phyloP scores from a whole-genome alignment of 1,140 invertebrate species.

The Brachionus rotundiformis region DNA sequence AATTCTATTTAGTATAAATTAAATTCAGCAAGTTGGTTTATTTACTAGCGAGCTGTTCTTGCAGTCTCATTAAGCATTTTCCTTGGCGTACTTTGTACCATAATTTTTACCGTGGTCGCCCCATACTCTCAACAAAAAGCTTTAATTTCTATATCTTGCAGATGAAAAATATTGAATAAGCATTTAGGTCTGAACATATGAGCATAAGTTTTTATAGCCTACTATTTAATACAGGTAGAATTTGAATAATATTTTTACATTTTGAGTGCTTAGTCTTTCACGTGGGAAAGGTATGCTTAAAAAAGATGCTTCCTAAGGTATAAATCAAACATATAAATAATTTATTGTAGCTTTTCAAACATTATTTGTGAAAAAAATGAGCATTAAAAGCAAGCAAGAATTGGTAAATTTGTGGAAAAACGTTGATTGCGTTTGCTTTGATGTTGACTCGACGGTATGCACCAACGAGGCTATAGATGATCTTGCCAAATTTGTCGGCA shows the following conservation, averaged over 20 bases:
- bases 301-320: not conserved
- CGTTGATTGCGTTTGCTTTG: conserved; percentile 91
- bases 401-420: conserved; percentile 68
- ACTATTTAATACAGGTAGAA: conserved; percentile 8
- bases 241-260: not conserved
- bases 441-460: conserved; percentile 95
- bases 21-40: not conserved
- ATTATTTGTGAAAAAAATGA: conserved; percentile 37
- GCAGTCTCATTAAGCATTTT: conserved; percentile 8
- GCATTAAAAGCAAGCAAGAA: not conserved
- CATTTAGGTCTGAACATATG: not conserved
- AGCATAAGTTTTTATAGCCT: conserved; percentile 3
- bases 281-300: not conserved
- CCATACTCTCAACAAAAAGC: not conserved
- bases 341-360: conserved; percentile 18
- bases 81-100: not conserved
- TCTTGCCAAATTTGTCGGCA: conserved; percentile 86
- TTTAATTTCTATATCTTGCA: not conserved
- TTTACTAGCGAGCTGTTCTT: not conserved
- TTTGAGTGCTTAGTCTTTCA: not conserved
- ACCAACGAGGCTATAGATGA: conserved; percentile 94
- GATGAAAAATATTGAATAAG: conserved; percentile 36
- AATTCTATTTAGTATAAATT: not conserved
- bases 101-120: not conserved
- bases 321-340: conserved; percentile 7